Base-by-base conservation (phyloP, 2,797 vertebrate genomes). In the Propithecus perrieri region DNA sequence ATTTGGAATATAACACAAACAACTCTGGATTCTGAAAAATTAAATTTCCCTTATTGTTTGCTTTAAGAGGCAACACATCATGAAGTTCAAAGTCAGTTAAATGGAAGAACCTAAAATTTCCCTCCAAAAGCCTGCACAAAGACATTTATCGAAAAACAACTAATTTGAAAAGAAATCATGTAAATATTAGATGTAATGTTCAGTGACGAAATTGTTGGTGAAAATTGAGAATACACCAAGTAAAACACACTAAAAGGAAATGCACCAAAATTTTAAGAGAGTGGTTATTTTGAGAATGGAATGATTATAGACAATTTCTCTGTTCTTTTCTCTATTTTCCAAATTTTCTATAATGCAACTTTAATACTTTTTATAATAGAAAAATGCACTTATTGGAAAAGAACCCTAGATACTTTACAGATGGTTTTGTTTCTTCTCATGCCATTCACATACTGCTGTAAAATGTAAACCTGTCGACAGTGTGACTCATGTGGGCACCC, bases 21-120 rank as follows among this genome's bases (percentile, higher is more conserved):
- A 96, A 88, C 76, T 30, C 33, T 95, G 87, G 57, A 96, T 78
- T 57, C 76, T 90, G 35, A 97, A 90, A 96, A 96, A 92, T 84
- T 88, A 95, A 97, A 96, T 97, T 96, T 94, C 48, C 10, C 41
- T 96, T 96, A 69, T 96, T 97, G 81, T 43, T 86, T 28, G 83
- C 72, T 96, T 94, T 35, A 96, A 97, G 59, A 84, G 84, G 6
- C 18, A 87, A 88, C 85, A 95, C 48, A 67, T 75, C 35, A 2
- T 59, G 93, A 92, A 95, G 76, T 92, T 96, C 35, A 97, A 97
- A 92, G 93, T 63, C 69, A 96, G 89, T 89, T 93, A 91, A 95
- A 84, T 78, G 24, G 76, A 76, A 22, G 95, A 61, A 74, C 3
- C 3, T 71, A 30, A 18, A 10, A 43, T 94, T 72, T 4, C 59